Conservation (phyloP, 2,888 invertebrate genomes). For the Lypha dubia region DNA sequence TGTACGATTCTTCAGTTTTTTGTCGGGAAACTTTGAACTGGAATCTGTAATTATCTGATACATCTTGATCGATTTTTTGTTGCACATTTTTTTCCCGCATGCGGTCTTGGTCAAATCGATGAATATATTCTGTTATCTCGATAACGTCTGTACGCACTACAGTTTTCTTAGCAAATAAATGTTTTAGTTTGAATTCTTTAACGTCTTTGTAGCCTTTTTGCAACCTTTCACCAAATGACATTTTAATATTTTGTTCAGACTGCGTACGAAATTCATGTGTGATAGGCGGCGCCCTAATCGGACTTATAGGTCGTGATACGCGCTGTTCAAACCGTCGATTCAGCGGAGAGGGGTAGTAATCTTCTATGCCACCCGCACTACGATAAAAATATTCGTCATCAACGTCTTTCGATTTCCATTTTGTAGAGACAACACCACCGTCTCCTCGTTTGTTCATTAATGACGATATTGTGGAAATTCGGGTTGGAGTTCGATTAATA, state of each 20-base stretch:
- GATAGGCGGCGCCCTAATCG: conserved; percentile 49
- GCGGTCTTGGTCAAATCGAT: conserved; percentile 79
- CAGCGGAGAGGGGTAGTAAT: conserved; percentile 77
- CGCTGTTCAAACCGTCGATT: conserved; percentile 36
- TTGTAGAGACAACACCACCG: conserved; percentile 44
- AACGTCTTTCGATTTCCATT: conserved; percentile 44
- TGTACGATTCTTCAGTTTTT: conserved; percentile 73
- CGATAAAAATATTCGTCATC: conserved; percentile 74
- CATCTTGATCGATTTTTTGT: conserved; percentile 75
- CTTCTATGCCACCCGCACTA: conserved; percentile 79
- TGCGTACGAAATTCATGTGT: conserved; percentile 10
- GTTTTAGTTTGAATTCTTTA: conserved; percentile 80
- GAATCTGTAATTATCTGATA: conserved; percentile 79
- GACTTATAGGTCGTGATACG: conserved; percentile 76
- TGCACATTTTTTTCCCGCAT: conserved; percentile 75
- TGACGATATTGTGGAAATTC: conserved; percentile 82
- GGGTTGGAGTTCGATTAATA: conserved; percentile 80
- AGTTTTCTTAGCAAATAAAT: conserved; percentile 80
- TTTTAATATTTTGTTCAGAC: conserved; percentile 66
- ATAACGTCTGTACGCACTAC: conserved; percentile 79
- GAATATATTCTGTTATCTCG: conserved; percentile 79
- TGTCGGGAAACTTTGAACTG: conserved; percentile 77
- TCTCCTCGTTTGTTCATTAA: conserved; percentile 76
- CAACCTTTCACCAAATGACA: conserved; percentile 77
- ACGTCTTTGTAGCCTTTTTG: conserved; percentile 81